Conservation (phyloP, 1,140 invertebrate genomes). For the Cydia strobilella region DNA sequence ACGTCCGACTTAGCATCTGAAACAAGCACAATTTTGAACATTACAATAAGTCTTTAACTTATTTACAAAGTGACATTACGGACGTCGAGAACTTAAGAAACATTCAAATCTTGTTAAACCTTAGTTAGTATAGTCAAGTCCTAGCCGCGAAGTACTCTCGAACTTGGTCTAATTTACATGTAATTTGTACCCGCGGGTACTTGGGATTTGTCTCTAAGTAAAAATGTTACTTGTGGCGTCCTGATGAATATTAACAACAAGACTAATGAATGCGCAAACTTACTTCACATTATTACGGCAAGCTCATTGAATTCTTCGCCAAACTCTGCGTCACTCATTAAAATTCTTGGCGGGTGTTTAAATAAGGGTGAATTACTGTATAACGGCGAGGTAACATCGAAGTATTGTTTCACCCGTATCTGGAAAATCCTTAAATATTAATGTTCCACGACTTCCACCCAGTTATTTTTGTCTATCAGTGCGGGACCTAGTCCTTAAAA, state of each 20-base stretch:
- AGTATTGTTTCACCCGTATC: constrained; percentile 25
- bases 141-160: constrained; percentile 35
- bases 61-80: not conserved
- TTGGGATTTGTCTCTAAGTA: constrained; percentile 45
- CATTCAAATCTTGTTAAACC: constrained; percentile 21
- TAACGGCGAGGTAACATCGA: constrained; percentile 29
- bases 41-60: constrained; percentile 18
- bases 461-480: not conserved
- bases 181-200: constrained; percentile 51
- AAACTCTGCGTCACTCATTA: constrained; percentile 49
- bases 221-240: constrained; percentile 53
- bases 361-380: constrained; percentile 38
- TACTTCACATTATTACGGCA: constrained; percentile 60
- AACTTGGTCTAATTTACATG: constrained; percentile 58
- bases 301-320: constrained; percentile 63
- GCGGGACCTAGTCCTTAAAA: constrained; percentile 4
- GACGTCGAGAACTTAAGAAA: constrained; percentile 23
- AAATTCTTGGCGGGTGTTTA: constrained; percentile 50
- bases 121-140: constrained; percentile 15
- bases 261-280: constrained; percentile 57
- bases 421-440: constrained; percentile 2
- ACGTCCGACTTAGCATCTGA: constrained; percentile 77
- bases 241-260: constrained; percentile 67
- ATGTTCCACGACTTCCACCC: not conserved
- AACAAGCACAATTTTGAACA: constrained; percentile 54